Conservation (phyloP, 2,113 vertebrate species). For the Pyxicephalus adspersus region DNA sequence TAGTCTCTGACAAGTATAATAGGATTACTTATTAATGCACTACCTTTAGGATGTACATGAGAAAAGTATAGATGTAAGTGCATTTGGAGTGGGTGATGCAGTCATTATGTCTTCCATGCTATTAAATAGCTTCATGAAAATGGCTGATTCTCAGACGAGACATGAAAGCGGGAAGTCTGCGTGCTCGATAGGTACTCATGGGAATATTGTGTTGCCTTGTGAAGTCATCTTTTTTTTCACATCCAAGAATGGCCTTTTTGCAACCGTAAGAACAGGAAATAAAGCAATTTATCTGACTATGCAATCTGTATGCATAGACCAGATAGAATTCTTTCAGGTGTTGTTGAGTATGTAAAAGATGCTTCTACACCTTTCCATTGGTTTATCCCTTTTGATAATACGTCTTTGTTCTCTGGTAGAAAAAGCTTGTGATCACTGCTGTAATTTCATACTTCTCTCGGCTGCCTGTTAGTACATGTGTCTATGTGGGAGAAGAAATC, state of each 20-base stretch:
- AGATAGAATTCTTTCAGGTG: slow-evolving; percentile 15
- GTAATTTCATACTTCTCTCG: slow-evolving; percentile 45
- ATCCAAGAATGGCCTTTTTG: slow-evolving; percentile 25
- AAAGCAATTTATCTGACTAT: slow-evolving; percentile 12
- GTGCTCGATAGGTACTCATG: slow-evolving; percentile 26
- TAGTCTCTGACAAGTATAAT: slow-evolving; percentile 36
- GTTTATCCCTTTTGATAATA: slow-evolving; percentile 39
- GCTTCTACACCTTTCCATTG: slow-evolving; percentile 10
- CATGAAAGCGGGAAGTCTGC: not conserved
- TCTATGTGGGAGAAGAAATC: slow-evolving; percentile 3
- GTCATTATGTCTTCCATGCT: slow-evolving; percentile 25
- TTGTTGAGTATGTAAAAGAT: not conserved
- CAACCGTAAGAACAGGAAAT: slow-evolving; percentile 25
- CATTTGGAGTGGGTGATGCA: slow-evolving; percentile 37
- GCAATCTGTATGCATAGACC: slow-evolving; percentile 13
- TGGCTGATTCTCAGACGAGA: slow-evolving; percentile 30
- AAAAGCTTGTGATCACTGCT: slow-evolving; percentile 40
- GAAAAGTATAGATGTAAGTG: slow-evolving; percentile 43
- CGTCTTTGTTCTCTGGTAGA: slow-evolving; percentile 45
- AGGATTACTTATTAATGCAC: slow-evolving; percentile 43
- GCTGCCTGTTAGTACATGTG: slow-evolving; percentile 48
- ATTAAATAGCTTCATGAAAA: slow-evolving; percentile 32
- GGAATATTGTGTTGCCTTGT: slow-evolving; percentile 45
- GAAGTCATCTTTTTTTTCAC: slow-evolving; percentile 16
- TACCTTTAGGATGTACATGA: slow-evolving; percentile 11